Conservation (phyloP, 2,797 vertebrate genomes). For the Caiman crocodilus region DNA sequence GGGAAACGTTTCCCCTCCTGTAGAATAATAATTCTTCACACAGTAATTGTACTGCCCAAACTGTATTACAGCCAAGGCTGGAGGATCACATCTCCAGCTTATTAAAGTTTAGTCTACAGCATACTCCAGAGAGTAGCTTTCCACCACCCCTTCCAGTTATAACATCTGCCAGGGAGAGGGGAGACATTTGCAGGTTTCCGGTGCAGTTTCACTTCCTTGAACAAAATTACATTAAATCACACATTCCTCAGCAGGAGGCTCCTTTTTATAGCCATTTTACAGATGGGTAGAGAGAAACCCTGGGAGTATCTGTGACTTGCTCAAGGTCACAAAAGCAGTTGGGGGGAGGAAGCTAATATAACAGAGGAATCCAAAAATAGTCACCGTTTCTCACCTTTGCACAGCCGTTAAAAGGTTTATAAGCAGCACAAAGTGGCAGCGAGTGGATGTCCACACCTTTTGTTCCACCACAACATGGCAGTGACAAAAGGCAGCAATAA, state of each 20-base stretch:
- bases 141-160: not conserved
- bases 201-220: not conserved
- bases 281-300: not conserved
- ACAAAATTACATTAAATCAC: not conserved
- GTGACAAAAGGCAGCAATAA: no score
- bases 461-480: no score
- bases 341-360: not conserved
- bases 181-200: not conserved
- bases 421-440: no score
- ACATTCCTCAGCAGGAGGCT: not conserved
- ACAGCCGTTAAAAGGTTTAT: no score
- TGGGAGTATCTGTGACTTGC: not conserved
- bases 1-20: not conserved
- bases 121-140: not conserved
- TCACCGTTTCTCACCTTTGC: no score
- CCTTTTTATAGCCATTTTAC: not conserved
- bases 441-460: no score
- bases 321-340: not conserved
- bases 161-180: not conserved
- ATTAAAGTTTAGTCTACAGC: not conserved
- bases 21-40: not conserved
- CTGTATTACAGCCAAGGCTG: not conserved
- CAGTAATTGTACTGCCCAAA: not conserved
- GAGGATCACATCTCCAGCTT: not conserved
- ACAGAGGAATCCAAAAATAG: not conserved